These are phyloP conservation scores for Theocolax elegans DNA, from an alignment of 1,140 invertebrate species.

Conservation along the genomic window DNA sequence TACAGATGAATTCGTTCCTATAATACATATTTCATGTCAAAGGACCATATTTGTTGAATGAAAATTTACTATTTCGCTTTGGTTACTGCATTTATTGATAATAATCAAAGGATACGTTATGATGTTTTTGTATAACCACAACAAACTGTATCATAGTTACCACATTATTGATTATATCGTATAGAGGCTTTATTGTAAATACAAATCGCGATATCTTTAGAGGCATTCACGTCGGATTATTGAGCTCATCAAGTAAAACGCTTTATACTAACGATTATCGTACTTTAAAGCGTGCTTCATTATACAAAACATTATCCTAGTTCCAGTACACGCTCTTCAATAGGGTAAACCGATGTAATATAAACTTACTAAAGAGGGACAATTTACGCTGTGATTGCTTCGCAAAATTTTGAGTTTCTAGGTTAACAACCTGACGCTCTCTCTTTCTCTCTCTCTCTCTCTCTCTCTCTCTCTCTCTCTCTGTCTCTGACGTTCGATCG, in stretches of 20 bases:
- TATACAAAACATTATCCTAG: conserved; percentile 32
- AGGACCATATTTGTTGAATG: too few species aligned
- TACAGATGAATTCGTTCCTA: too few species aligned
- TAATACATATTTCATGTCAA: too few species aligned
- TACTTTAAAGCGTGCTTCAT: conserved; percentile 17
- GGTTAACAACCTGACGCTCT: conserved; percentile 10
- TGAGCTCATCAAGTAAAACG: conserved; percentile 25
- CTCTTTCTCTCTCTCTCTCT: too few species aligned
- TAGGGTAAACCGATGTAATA: conserved; percentile 28
- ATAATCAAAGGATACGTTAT: too few species aligned
- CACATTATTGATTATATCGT: not conserved
- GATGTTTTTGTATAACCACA: too few species aligned
- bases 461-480: too few species aligned
- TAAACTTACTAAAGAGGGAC: conserved; percentile 27
- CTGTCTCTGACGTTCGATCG: not conserved
- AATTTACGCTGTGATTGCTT: conserved; percentile 23
- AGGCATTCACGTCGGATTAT: not conserved
- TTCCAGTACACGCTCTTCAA: not conserved
- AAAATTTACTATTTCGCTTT: too few species aligned
- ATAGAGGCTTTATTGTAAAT: not conserved
- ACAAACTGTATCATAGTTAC: too few species aligned
- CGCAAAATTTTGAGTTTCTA: conserved; percentile 8
- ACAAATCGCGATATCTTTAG: not conserved
- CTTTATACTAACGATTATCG: conserved; percentile 19
- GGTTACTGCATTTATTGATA: too few species aligned